Percentiles rank a stretch among this genome's conserved stretches.
Evolutionary conservation across 2,888 invertebrate species (phyloP).

Genomic region (Cheilosia urbana): DNA sequence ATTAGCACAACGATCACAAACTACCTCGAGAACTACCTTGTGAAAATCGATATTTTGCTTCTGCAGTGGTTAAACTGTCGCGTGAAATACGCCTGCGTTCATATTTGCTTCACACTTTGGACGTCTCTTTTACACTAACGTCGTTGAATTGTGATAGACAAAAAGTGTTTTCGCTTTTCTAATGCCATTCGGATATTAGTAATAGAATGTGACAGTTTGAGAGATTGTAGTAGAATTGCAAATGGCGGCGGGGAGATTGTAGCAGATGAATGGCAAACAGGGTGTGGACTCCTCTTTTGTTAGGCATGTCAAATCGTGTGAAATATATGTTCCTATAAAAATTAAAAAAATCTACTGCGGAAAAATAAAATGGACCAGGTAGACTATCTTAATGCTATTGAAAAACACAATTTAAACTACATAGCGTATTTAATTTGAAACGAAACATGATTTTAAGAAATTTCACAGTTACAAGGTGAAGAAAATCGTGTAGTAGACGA

Average conservation of each 20-base stretch:
- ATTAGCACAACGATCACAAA: slow-evolving; percentile 75
- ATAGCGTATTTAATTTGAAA: too few species aligned
- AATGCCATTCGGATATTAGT: slow-evolving; percentile 46
- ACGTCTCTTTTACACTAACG: slow-evolving; percentile 56
- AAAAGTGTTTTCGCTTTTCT: slow-evolving; percentile 54
- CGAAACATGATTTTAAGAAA: too few species aligned
- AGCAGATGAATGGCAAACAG: slow-evolving; percentile 29
- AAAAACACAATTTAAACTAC: too few species aligned
- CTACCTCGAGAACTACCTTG: slow-evolving; percentile 75
- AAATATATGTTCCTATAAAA: not conserved
- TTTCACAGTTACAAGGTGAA: too few species aligned
- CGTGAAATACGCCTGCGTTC: slow-evolving; percentile 70
- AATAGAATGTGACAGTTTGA: slow-evolving; percentile 61
- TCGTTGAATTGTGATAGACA: slow-evolving; percentile 21
- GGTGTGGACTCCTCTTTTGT: not conserved
- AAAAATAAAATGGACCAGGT: too few species aligned
- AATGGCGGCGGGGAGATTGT: slow-evolving; percentile 26
- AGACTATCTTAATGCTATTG: too few species aligned
- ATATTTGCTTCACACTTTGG: slow-evolving; percentile 36
- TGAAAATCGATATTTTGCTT: slow-evolving; percentile 76
- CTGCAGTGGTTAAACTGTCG: slow-evolving; percentile 72
- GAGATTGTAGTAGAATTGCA: slow-evolving; percentile 44
- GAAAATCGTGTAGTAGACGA: too few species aligned
- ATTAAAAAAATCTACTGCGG: too few species aligned
- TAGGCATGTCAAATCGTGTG: not conserved